Evolutionary conservation across 2,888 invertebrate genomes (phyloP).

Genomic region (Lysandra coridon): DNA sequence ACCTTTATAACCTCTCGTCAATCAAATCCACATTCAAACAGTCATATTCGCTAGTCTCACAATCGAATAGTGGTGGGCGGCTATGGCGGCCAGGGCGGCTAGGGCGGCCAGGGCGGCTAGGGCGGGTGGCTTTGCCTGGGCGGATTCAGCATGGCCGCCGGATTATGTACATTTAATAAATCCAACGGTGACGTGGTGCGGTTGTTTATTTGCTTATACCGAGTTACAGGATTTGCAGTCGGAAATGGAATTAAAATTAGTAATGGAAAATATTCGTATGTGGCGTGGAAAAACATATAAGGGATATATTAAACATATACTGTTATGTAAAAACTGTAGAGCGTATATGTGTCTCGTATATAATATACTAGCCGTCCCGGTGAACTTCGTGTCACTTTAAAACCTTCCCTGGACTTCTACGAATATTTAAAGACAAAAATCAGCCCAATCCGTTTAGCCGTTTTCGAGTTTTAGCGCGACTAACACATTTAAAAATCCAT

Average conservation of each 20-base stretch:
- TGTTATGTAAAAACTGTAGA: no score
- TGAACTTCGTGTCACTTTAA: no score
- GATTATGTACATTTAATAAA: slow-evolving; percentile 60
- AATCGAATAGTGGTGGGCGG: background rate
- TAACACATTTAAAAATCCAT: no score
- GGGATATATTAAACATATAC: background rate
- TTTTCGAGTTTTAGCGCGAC: no score
- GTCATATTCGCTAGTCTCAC: background rate
- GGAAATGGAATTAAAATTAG: background rate
- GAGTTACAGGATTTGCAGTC: background rate
- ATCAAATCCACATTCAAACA: background rate
- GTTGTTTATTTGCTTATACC: background rate
- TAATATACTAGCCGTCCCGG: no score
- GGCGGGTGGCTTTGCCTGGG: slow-evolving; percentile 42
- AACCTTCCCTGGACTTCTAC: no score
- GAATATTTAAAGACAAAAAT: no score
- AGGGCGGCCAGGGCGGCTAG: slow-evolving; percentile 53
- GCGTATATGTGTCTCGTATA: no score
- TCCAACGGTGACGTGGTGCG: slow-evolving; percentile 46
- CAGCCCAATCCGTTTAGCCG: no score
- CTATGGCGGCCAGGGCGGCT: slow-evolving; percentile 47
- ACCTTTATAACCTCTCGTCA: background rate
- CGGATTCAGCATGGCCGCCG: slow-evolving; percentile 59
- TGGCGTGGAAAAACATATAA: background rate
- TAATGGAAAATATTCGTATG: background rate